phyloP scores from a whole-genome alignment of 2,888 invertebrate genomes.

The Perizoma affinitatum region DNA sequence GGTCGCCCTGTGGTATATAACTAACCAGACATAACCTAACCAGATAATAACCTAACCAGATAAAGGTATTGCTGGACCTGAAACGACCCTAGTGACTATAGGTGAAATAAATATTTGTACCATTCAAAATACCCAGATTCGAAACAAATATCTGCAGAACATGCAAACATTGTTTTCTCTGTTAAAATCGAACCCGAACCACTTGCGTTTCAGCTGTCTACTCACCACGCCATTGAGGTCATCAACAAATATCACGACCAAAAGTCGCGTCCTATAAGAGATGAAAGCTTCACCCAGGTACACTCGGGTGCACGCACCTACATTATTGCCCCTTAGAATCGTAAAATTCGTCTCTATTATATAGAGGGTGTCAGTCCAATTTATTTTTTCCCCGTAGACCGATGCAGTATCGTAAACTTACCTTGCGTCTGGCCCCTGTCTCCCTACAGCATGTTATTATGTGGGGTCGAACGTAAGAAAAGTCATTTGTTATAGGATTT shows the following conservation, averaged over 20 bases:
- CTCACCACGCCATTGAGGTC: no score
- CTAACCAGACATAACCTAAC: no score
- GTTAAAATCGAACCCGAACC: no score
- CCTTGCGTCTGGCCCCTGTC: slow-evolving; percentile 70
- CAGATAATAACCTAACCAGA: no score
- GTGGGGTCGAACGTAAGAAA: slow-evolving; percentile 31
- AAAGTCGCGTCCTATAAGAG: slow-evolving; percentile 17
- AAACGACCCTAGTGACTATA: no score
- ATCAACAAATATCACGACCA: slow-evolving; percentile 5
- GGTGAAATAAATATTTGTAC: no score
- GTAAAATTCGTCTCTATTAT: slow-evolving; percentile 61
- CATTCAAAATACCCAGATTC: no score
- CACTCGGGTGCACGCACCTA: slow-evolving; percentile 25
- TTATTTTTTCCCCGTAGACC: slow-evolving; percentile 82
- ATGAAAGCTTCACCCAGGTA: slow-evolving; percentile 8
- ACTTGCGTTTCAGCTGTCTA: no score
- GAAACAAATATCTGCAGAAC: no score
- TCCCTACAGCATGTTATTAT: slow-evolving; percentile 53
- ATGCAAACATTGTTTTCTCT: no score
- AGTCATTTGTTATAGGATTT: slow-evolving; percentile 27
- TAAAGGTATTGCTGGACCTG: no score
- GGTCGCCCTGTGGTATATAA: no score
- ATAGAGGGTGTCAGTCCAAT: slow-evolving; percentile 76
- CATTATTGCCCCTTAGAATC: slow-evolving; percentile 44
- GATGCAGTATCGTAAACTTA: slow-evolving; percentile 80